phyloP scores from a whole-genome alignment of 2,888 invertebrate genomes.

The Ptychoptera albimana region DNA sequence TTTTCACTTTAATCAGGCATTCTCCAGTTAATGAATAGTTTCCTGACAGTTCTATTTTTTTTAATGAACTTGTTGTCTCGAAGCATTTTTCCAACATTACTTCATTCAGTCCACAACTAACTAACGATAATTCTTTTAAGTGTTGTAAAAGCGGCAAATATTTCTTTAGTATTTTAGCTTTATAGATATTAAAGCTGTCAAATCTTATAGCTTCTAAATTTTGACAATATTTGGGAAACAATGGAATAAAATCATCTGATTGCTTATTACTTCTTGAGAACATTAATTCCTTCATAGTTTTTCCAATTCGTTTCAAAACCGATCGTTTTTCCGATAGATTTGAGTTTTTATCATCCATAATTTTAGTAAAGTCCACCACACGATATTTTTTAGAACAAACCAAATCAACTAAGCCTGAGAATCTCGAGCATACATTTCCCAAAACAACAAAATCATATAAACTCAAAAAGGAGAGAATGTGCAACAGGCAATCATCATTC shows the following conservation, averaged over 20 bases:
- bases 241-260: neutral
- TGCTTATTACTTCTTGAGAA: neutral
- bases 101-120: neutral
- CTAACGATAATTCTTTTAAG: neutral
- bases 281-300: neutral
- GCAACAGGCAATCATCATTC: conserved; percentile 3
- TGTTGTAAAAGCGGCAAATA: neutral
- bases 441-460: neutral
- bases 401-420: neutral
- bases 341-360: neutral
- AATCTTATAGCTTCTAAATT: neutral
- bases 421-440: neutral
- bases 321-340: neutral
- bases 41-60: neutral
- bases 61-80: neutral
- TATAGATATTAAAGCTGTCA: neutral
- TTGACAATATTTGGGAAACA: neutral
- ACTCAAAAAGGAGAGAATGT: conserved; percentile 1
- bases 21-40: neutral
- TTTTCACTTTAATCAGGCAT: neutral
- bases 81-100: neutral
- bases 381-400: neutral
- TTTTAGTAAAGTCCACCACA: neutral
- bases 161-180: neutral
- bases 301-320: neutral